Percentiles rank a stretch among this genome's conserved stretches.
Conservation (phyloP, 2,888 invertebrate species). For the Junonia oenone region DNA sequence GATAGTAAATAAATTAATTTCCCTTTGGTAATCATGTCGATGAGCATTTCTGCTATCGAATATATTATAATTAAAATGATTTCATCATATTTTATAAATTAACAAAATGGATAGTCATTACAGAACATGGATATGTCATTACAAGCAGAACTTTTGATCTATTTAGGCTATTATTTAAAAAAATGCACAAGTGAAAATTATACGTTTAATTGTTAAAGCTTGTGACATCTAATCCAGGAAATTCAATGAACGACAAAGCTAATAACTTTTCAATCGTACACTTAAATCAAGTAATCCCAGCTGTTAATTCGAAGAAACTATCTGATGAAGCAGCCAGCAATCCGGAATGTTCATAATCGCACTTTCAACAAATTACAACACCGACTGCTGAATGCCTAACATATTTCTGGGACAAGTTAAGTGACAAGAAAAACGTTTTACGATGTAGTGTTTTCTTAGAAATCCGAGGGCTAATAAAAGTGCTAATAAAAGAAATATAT, state of each 20-base stretch:
- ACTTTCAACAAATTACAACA: conserved; percentile 31
- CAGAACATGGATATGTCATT: no score
- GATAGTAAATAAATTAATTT: no score
- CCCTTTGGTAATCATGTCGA: no score
- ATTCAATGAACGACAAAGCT: background rate
- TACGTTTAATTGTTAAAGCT: no score
- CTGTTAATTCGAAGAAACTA: conserved; percentile 10
- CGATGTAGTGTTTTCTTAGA: conserved; percentile 24
- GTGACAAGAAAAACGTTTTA: conserved; percentile 22
- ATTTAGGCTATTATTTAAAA: no score
- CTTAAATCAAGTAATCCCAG: background rate
- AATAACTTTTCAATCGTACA: background rate
- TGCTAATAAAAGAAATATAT: background rate
- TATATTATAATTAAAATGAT: no score
- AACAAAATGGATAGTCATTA: no score
- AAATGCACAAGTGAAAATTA: no score
- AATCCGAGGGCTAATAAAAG: background rate
- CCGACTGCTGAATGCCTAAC: conserved; percentile 22
- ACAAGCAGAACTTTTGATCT: no score
- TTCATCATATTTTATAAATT: no score
- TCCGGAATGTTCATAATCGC: conserved; percentile 25
- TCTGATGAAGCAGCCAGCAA: conserved; percentile 24
- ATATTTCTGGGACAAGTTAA: conserved; percentile 23
- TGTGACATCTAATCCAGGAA: background rate
- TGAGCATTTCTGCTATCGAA: no score